Evolutionary conservation across 2,113 vertebrate species (phyloP).

Genomic region (Syngnathus floridae): DNA sequence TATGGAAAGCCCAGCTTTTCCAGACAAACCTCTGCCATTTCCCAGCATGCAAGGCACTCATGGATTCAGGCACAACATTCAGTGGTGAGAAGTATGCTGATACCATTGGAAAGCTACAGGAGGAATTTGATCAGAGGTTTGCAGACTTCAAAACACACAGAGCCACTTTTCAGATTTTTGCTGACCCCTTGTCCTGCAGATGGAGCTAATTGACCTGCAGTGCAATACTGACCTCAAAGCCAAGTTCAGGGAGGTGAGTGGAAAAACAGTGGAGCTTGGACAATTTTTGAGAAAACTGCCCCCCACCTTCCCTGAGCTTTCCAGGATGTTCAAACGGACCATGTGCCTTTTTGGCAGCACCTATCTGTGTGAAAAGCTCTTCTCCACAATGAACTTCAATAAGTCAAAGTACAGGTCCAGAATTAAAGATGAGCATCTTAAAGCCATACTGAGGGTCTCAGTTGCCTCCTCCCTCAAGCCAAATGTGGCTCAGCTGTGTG

Average conservation of each 20-base stretch:
- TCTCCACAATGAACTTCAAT: not conserved
- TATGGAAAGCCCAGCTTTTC: not conserved
- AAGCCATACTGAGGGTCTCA: too few relatives aligned
- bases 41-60: constrained; percentile 12
- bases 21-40: constrained; percentile 14
- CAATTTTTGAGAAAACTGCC: constrained; percentile 8
- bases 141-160: too few relatives aligned
- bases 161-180: too few relatives aligned
- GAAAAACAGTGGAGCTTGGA: constrained; percentile 9
- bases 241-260: constrained; percentile 7
- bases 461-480: too few relatives aligned
- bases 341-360: constrained; percentile 1
- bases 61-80: constrained; percentile 3
- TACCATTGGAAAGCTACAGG: not conserved
- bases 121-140: too few relatives aligned
- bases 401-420: not conserved
- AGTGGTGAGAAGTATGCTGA: too few relatives aligned
- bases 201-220: not conserved
- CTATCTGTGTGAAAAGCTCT: not conserved
- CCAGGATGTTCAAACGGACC: not conserved
- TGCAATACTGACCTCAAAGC: not conserved
- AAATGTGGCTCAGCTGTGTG: too few relatives aligned
- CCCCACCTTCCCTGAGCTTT: constrained; percentile 5
- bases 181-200: not conserved
- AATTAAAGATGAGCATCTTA: too few relatives aligned